Base-by-base conservation (phyloP, 2,797 vertebrate genomes). In the Astyanax mexicanus region DNA sequence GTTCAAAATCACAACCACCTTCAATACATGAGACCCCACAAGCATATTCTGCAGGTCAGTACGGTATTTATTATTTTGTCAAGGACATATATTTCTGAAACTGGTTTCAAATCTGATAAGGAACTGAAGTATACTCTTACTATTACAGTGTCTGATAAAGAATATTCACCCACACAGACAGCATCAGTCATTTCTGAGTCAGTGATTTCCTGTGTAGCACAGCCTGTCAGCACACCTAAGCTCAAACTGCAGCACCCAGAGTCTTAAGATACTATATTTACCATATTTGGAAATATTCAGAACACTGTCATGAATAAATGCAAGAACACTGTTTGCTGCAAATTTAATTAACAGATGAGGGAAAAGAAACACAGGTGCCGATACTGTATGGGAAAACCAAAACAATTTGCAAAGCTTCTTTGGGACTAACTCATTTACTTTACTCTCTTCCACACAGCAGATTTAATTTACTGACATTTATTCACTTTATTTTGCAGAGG, bases 51-150 rank as follows among this genome's bases (percentile, higher is more conserved):
- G n/a, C n/a, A n/a, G n/a, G n/a, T n/a, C n/a, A n/a, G n/a, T n/a
- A n/a, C n/a, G n/a, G n/a, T n/a, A n/a, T n/a, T n/a, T n/a, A n/a
- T n/a, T n/a, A n/a, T n/a, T n/a, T n/a, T n/a, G n/a, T n/a, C n/a
- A n/a, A n/a, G n/a, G n/a, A n/a, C n/a, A n/a, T n/a, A n/a, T n/a
- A n/a, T n/a, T n/a, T n/a, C n/a, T n/a, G n/a, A n/a, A n/a, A n/a
- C n/a, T n/a, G n/a, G n/a, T n/a, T n/a, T n/a, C n/a, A n/a, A n/a
- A n/a, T n/a, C n/a, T 7, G n/a, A n/a, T n/a, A n/a, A n/a, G 35
- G 21, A n/a, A 35, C 21, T n/a, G 55, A 29, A 58, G n/a, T 58
- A 15, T 55, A 58, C 35, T 58, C 55, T 57, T 17, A 60, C 19
- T n/a, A 55, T 29, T 58, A 19, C 58, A 29, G 55, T 37, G 2